These are phyloP conservation scores for Spatulosminthurus flaviceps DNA, from an alignment of 2,888 invertebrate genomes.

Conservation along the genomic window DNA sequence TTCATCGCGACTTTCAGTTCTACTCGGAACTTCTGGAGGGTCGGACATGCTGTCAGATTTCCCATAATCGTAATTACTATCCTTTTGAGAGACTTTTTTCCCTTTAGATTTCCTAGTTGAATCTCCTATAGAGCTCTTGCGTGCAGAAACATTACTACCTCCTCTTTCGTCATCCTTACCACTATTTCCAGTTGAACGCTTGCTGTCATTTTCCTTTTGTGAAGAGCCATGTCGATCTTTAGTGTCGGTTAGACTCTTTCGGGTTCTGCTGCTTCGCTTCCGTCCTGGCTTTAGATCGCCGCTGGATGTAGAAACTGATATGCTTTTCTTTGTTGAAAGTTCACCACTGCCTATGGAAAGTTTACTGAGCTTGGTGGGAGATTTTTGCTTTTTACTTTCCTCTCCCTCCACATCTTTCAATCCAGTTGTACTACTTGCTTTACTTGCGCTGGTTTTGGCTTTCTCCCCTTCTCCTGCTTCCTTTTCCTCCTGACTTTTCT, in stretches of 20 bases:
- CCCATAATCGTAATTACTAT: conserved; percentile 13
- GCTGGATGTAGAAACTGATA: not conserved
- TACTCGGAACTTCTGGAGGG: not conserved
- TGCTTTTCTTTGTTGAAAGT: not conserved
- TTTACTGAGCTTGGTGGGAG: too few relatives aligned
- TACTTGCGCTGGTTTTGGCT: too few relatives aligned
- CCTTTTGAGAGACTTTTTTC: not conserved
- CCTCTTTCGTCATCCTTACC: not conserved
- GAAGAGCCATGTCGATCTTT: not conserved
- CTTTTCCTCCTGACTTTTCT: too few relatives aligned
- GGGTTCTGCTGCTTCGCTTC: not conserved
- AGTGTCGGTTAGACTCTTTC: not conserved
- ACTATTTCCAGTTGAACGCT: not conserved
- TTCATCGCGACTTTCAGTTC: not conserved
- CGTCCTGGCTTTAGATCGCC: not conserved
- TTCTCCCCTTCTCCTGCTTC: too few relatives aligned
- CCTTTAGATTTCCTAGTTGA: not conserved
- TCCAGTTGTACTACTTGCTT: too few relatives aligned
- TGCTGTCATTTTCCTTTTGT: not conserved
- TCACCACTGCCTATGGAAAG: too few relatives aligned
- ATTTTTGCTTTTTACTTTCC: too few relatives aligned
- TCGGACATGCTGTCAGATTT: not conserved
- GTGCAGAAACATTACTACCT: not conserved
- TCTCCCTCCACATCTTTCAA: too few relatives aligned
- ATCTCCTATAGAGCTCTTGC: not conserved